Evolutionary conservation across 1,140 invertebrate genomes (phyloP).

Genomic region (Caligus rogercresseyi): DNA sequence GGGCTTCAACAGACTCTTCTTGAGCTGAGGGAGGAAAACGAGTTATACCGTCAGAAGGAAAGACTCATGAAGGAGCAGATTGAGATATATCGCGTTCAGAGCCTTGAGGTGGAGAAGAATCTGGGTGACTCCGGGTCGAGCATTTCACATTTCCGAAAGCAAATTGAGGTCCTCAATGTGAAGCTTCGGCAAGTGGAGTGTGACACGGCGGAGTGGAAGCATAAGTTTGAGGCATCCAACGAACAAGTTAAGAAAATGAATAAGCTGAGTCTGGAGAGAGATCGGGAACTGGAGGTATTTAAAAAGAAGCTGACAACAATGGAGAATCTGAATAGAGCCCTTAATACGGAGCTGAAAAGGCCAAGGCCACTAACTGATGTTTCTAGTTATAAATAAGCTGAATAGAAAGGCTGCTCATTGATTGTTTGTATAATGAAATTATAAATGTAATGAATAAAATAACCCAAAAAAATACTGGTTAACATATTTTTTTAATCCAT

Average conservation of each 20-base stretch:
- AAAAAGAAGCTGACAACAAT: constrained; percentile 13
- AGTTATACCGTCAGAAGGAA: background rate
- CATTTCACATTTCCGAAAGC: constrained; percentile 1
- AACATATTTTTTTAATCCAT: too few relatives aligned
- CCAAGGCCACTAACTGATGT: background rate
- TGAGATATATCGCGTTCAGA: constrained; percentile 2
- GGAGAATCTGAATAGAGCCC: constrained; percentile 14
- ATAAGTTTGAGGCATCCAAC: constrained; percentile 8
- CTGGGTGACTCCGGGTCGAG: background rate
- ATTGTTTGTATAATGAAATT: too few relatives aligned
- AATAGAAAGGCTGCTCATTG: too few relatives aligned
- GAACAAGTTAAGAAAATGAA: constrained; percentile 18
- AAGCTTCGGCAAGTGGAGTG: constrained; percentile 3
- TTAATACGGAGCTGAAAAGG: background rate
- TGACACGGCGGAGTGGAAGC: constrained; percentile 5
- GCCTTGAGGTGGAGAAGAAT: background rate
- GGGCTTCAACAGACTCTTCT: constrained; percentile 1
- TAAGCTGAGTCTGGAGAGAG: background rate
- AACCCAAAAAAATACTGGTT: too few relatives aligned
- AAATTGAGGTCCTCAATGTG: constrained; percentile 4
- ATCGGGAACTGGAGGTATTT: constrained; percentile 5
- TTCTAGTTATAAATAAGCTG: too few relatives aligned
- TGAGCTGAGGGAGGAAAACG: background rate
- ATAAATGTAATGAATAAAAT: too few relatives aligned
- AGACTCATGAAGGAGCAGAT: constrained; percentile 7